Evolutionary conservation across 2,797 vertebrate species (phyloP).

Genomic region (Acanthornis magna): DNA sequence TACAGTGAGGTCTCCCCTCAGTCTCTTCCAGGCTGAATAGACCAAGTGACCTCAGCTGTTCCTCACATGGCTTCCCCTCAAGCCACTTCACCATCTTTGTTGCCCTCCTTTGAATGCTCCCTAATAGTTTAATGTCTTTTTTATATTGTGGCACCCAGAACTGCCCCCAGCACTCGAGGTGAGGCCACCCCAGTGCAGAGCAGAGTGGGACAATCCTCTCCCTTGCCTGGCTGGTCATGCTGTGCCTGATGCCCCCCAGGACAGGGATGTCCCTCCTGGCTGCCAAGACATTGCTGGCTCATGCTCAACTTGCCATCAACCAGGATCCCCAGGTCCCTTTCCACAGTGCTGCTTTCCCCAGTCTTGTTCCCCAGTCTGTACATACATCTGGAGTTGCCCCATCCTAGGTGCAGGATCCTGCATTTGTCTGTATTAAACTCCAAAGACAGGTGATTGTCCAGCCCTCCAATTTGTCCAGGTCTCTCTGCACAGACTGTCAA

Average conservation of each 20-base stretch:
- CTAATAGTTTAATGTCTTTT: neutral
- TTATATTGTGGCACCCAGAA: fast-evolving
- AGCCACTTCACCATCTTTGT: neutral
- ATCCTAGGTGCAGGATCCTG: neutral
- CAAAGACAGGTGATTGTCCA: neutral
- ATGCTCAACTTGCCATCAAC: fast-evolving
- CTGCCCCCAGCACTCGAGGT: fast-evolving
- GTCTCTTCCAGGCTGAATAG: neutral
- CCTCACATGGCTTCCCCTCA: fast-evolving
- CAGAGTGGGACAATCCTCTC: neutral
- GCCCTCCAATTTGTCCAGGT: neutral
- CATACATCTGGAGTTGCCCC: neutral
- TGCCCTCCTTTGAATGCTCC: neutral
- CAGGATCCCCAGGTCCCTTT: fast-evolving
- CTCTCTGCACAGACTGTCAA: neutral
- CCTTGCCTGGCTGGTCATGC: fast-evolving
- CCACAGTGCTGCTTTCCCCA: fast-evolving
- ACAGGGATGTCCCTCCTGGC: neutral
- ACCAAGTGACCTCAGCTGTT: neutral
- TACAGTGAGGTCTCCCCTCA: neutral
- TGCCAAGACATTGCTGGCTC: neutral
- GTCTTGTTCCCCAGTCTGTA: neutral
- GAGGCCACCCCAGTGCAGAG: fast-evolving
- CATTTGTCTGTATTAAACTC: neutral
- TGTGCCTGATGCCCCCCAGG: neutral